A percentile compares a stretch with the other conserved stretches of the same genome.
Conservation (phyloP, 2,113 vertebrate species). For the Dasyurus viverrinus region DNA sequence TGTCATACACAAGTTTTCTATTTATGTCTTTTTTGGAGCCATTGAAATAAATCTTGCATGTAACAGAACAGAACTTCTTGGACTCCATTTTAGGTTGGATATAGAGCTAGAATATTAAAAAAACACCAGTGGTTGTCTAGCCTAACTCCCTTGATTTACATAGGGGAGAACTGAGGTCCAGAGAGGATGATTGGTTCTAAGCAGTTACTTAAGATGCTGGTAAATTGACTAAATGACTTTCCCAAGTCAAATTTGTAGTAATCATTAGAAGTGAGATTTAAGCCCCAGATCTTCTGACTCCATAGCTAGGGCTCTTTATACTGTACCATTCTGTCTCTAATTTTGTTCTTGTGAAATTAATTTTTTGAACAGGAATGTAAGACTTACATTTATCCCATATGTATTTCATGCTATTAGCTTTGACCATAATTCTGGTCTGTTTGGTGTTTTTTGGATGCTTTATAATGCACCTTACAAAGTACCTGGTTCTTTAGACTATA, state of each 20-base stretch:
- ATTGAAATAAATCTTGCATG: neutral
- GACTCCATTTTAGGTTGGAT: neutral
- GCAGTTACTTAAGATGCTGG: neutral
- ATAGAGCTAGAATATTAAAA: neutral
- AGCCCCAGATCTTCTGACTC: neutral
- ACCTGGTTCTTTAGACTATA: neutral
- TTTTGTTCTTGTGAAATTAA: neutral
- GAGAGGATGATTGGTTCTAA: neutral
- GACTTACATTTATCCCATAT: neutral
- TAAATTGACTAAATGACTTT: neutral
- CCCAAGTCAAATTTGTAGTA: neutral
- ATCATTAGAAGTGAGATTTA: neutral
- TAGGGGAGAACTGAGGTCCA: neutral
- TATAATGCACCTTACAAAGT: neutral
- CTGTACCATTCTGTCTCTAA: neutral
- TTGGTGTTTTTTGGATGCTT: neutral
- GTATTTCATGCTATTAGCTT: neutral
- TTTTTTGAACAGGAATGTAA: neutral
- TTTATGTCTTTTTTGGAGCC: neutral
- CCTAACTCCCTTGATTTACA: neutral
- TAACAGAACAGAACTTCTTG: neutral
- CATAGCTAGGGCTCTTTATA: neutral
- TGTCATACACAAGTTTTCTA: neutral
- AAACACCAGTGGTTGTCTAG: neutral
- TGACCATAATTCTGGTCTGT: neutral